Base-by-base conservation (phyloP, 2,113 vertebrate species). In the Columba livia region DNA sequence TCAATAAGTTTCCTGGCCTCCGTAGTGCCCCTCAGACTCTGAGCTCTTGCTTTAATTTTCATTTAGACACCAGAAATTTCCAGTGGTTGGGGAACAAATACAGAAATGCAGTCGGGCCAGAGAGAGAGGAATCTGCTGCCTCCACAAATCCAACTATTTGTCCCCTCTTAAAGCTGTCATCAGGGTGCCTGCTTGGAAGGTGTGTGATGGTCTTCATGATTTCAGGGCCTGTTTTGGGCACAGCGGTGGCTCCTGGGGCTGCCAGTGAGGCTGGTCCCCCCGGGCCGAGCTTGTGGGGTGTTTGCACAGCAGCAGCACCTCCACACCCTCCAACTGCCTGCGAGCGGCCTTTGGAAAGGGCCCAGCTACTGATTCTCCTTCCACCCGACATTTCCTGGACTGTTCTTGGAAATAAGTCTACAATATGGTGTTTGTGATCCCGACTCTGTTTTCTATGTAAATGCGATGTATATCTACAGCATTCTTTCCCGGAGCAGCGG, bases 121-220 rank as follows among this genome's bases (percentile, higher is more conserved):
- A 26, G 44, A 14, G 71, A 40, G 44, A 38, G 44, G 58, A 47
- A 26, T 66, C 85, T 53, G 75, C 50, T 36, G 3, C 80, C 89
- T 36, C 15, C 79, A 11, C 80, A 25, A 36, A 72, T 4, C 56
- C 67, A 15, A 23, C 38, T n/a, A 12, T 29, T 73, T 32, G 61
- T 79, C 79, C 94, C 90, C 79, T 78, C 79, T 58, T 86, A 79
- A 88, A 89, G 84, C 85, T 92, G 93, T 80, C 94, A 75, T 50
- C 94, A 28, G 62, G 89, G 51, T 8, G 23, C 32, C 54, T 7
- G 20, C 40, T 67, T 12, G 88, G 82, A 70, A 85, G 72, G 71
- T 86, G 67, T 7, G 72, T 42, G 75, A 53, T 21, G 86, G 4
- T 86, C 67, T 65, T 5, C 5, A 42, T 61, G 67, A 31, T 78